Base-by-base conservation (phyloP, 2,888 invertebrate species). In the Spicauda simplicius region DNA sequence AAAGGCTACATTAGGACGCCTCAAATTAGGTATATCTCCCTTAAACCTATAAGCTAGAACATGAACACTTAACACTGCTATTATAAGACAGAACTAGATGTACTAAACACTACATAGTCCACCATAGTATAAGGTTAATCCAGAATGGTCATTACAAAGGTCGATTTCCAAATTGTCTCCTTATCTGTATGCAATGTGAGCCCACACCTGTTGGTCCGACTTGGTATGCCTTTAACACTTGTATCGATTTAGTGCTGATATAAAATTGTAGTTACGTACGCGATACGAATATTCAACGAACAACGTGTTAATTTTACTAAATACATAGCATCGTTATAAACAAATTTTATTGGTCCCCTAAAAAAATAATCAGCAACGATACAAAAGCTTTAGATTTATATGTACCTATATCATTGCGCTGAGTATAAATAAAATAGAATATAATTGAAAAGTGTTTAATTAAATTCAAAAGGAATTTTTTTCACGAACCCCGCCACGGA, bases 181-280 rank as follows among this genome's bases (percentile, higher is more conserved):
- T 78, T 71, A 81, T 89, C 87, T 74, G 81, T 89, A 90, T 90
- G 85, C 90, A 78, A 66, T 69, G 71, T 63, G 55, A 66, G 69
- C 64, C 71, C 65, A 70, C 82, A 74, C 80, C 78, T 77, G 75
- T 85, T 83, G 81, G 81, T 82, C 76, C 81, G 71, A 72, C 73
- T 90, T 87, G 77, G 85, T 89, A 90, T 90, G 85, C 89, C 76
- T 73, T 76, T 77, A 78, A 74, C 83, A 81, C 74, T 78, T 72
- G 75, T 75, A 78, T 83, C 87, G 90, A 90, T 90, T 89, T 89
- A 86, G 84, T 83, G 79, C 88, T 82, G 88, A 91, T 90, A 91
- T 91, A 89, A 88, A 91, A 91, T 87, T 88, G 89, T 91, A 85
- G 81, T 88, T 82, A 79, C 77, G 73, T 73, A 83, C 80, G 79